These are phyloP conservation scores for Carapus acus DNA, from an alignment of 2,797 vertebrate species.

Conservation along the genomic window DNA sequence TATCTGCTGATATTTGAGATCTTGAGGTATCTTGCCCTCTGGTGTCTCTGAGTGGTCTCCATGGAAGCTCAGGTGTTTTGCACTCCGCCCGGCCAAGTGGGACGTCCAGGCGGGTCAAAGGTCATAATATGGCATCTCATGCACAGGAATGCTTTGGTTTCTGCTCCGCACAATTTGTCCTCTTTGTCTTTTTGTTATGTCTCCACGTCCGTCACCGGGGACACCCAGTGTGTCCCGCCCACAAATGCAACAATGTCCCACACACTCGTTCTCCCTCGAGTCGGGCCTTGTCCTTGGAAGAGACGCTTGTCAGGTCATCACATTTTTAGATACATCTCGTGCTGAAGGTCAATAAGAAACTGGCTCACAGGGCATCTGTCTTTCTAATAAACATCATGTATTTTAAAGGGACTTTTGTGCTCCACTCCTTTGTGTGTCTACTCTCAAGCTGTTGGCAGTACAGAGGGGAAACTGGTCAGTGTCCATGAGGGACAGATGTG, in stretches of 20 bases:
- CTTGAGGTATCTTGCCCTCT: slow-evolving; percentile 69
- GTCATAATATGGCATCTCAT: slow-evolving; percentile 67
- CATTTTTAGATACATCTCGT: slow-evolving; percentile 64
- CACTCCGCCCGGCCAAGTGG: slow-evolving; percentile 74
- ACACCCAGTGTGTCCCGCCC: slow-evolving; percentile 50
- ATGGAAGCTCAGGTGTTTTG: slow-evolving; percentile 76
- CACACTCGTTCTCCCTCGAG: slow-evolving; percentile 57
- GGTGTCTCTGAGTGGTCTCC: slow-evolving; percentile 71
- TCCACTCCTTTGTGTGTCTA: slow-evolving; percentile 38
- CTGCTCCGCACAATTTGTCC: slow-evolving; percentile 69
- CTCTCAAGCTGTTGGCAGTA: neutral
- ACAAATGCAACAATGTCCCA: slow-evolving; percentile 50
- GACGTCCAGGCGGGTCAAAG: slow-evolving; percentile 72
- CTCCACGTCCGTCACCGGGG: slow-evolving; percentile 42
- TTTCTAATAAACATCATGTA: slow-evolving; percentile 73
- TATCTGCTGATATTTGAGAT: slow-evolving; percentile 65
- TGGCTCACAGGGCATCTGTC: slow-evolving; percentile 68
- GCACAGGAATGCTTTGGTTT: slow-evolving; percentile 75
- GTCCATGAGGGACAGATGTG: no score
- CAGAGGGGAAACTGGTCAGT: no score
- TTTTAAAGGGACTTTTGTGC: slow-evolving; percentile 57
- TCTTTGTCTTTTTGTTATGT: slow-evolving; percentile 52
- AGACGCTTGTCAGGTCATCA: slow-evolving; percentile 53
- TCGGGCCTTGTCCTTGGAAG: slow-evolving; percentile 46
- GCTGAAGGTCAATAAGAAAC: slow-evolving; percentile 61